These are phyloP conservation scores for Psylliodes chrysocephalus DNA, from an alignment of 2,888 invertebrate genomes.

Conservation along the genomic window DNA sequence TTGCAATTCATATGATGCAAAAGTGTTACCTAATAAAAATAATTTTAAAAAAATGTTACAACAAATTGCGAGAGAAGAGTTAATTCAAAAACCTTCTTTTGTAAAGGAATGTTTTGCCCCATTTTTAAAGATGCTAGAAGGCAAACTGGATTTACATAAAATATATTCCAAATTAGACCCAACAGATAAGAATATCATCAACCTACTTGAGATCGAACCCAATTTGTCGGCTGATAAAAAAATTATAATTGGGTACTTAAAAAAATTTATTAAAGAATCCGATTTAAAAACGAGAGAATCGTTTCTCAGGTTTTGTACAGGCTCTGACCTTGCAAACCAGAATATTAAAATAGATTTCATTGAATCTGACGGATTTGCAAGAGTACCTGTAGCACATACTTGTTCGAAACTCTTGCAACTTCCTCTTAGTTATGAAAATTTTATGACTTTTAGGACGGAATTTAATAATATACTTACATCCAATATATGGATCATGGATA, in stretches of 20 bases:
- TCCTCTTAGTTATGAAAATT: constrained; percentile 12
- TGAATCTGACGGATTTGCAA: no score
- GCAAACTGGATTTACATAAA: constrained; percentile 15
- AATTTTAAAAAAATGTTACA: constrained; percentile 25
- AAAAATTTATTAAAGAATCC: constrained; percentile 22
- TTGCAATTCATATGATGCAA: constrained; percentile 29
- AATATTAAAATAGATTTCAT: no score
- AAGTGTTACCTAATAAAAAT: constrained; percentile 24
- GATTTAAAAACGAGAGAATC: constrained; percentile 14
- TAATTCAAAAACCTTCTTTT: constrained; percentile 33
- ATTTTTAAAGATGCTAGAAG: constrained; percentile 11
- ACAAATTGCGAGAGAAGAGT: constrained; percentile 33
- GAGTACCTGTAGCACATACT: no score
- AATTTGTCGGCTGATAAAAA: no score
- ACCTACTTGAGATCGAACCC: no score
- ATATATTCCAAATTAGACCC: constrained; percentile 27
- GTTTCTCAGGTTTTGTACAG: no score
- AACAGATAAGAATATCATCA: no score
- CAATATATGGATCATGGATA: constrained; percentile 23
- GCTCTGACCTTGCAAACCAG: no score
- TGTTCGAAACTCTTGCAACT: constrained; percentile 9
- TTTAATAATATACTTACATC: constrained; percentile 13
- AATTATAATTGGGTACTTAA: constrained; percentile 19
- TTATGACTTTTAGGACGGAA: constrained; percentile 12
- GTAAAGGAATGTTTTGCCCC: constrained; percentile 18